A percentile compares a stretch with the other conserved stretches of the same genome.
phyloP scores from a whole-genome alignment of 2,797 vertebrate species.

The Hephaestus fuliginosus region DNA sequence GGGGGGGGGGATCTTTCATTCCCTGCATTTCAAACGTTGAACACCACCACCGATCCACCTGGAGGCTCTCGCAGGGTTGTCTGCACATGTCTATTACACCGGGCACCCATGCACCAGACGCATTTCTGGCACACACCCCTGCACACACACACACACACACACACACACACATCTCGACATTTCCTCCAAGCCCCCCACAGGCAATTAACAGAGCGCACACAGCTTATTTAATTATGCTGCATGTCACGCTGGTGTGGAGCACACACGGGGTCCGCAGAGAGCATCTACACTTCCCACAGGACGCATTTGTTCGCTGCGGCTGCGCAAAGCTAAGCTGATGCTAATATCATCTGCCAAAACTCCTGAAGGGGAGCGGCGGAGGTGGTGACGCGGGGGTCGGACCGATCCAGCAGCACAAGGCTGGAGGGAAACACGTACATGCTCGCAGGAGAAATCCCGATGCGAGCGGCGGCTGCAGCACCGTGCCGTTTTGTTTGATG shows the following conservation, averaged over 20 bases:
- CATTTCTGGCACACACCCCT: conserved; percentile 36
- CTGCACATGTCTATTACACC: conserved; percentile 62
- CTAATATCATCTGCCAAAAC: conserved; percentile 57
- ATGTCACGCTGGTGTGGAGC: conserved; percentile 65
- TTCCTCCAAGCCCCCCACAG: conserved; percentile 59
- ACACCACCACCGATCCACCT: conserved; percentile 34
- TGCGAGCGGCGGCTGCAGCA: neutral
- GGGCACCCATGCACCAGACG: conserved; percentile 29
- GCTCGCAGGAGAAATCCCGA: conserved; percentile 35
- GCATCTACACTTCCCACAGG: conserved; percentile 46
- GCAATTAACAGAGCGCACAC: conserved; percentile 76
- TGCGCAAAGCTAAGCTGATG: conserved; percentile 48
- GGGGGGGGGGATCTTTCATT: conserved; percentile 10
- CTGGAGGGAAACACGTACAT: conserved; percentile 32
- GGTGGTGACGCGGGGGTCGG: neutral
- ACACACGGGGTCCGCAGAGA: conserved; percentile 58
- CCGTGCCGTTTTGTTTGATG: conserved; percentile 22
- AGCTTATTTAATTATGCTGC: conserved; percentile 77
- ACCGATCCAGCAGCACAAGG: conserved; percentile 28
- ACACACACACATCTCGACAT: conserved; percentile 46
- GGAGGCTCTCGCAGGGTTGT: conserved; percentile 62
- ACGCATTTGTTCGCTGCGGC: conserved; percentile 38
- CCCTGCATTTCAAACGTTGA: conserved; percentile 27
- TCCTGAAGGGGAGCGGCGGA: conserved; percentile 21
- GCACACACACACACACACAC: conserved; percentile 56